Evolutionary conservation across 2,888 invertebrate genomes (phyloP).

Genomic region (Eristalinus sepulchralis): DNA sequence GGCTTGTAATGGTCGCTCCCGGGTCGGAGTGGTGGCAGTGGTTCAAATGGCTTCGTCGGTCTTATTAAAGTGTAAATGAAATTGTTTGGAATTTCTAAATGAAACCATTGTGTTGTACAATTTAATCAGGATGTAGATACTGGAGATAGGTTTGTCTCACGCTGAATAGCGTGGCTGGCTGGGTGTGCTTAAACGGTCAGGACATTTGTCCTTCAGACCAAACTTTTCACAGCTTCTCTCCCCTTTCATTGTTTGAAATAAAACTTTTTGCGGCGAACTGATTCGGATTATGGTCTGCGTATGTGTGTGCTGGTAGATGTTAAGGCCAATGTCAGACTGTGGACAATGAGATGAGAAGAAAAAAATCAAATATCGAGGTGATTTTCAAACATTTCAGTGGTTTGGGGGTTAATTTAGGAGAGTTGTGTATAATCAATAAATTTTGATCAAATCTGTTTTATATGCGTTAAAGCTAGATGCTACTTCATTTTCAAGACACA

Average conservation of each 20-base stretch:
- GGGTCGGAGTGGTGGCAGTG: neutral
- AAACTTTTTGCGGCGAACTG: neutral
- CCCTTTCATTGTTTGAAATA: neutral
- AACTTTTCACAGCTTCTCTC: neutral
- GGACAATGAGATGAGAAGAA: neutral
- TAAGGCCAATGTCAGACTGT: neutral
- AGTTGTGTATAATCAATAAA: neutral
- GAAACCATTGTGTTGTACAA: conserved; percentile 41
- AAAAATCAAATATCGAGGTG: neutral
- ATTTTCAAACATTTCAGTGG: neutral
- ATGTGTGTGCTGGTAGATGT: no score
- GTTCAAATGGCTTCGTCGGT: conserved; percentile 14
- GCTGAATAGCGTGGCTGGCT: neutral
- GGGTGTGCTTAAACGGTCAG: neutral
- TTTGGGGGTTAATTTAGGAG: neutral
- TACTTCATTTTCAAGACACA: no score
- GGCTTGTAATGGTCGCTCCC: conserved; percentile 53
- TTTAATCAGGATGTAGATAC: conserved; percentile 18
- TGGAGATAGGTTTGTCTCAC: neutral
- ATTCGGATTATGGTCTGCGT: neutral
- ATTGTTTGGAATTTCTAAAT: conserved; percentile 63
- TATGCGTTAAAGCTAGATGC: no score
- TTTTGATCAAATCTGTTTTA: no score
- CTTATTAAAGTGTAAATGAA: conserved; percentile 64
- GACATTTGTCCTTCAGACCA: neutral